A percentile compares a stretch with the other conserved stretches of the same genome.
Evolutionary conservation across 2,888 invertebrate genomes (phyloP).

Genomic region (Altica lythri): DNA sequence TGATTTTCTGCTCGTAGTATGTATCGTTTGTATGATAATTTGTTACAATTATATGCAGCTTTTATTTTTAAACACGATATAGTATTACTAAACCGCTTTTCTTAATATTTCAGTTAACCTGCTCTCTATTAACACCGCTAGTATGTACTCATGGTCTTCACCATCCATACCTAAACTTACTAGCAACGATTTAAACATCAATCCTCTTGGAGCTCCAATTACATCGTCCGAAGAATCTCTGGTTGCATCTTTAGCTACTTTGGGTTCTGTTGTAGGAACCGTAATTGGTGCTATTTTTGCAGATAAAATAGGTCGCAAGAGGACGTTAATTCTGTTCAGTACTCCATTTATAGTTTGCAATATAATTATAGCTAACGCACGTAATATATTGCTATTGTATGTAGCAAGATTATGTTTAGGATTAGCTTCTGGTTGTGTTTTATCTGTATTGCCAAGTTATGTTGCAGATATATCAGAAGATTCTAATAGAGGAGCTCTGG

Average conservation of each 20-base stretch:
- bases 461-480: slow-evolving; percentile 83
- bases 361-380: slow-evolving; percentile 5
- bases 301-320: slow-evolving; percentile 54
- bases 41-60: too few relatives aligned
- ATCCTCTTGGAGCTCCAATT: slow-evolving; percentile 7
- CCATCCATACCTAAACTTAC: background rate
- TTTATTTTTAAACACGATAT: too few relatives aligned
- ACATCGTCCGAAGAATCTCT: slow-evolving; percentile 4
- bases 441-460: slow-evolving; percentile 79
- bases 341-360: slow-evolving; percentile 62
- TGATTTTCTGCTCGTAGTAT: too few relatives aligned
- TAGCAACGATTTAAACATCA: background rate
- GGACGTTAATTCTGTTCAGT: slow-evolving; percentile 65
- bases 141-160: slow-evolving; percentile 1
- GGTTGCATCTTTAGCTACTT: background rate
- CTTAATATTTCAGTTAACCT: slow-evolving; percentile 5
- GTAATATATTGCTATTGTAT: slow-evolving; percentile 48
- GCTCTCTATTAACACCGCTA: background rate
- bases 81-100: too few relatives aligned
- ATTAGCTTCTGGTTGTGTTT: slow-evolving; percentile 68
- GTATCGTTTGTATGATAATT: too few relatives aligned
- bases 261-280: slow-evolving; percentile 3
- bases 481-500: slow-evolving; percentile 73
- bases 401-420: slow-evolving; percentile 65
- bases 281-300: background rate